Conservation (phyloP, 2,888 invertebrate species). For the Sarcophaga rosellei region DNA sequence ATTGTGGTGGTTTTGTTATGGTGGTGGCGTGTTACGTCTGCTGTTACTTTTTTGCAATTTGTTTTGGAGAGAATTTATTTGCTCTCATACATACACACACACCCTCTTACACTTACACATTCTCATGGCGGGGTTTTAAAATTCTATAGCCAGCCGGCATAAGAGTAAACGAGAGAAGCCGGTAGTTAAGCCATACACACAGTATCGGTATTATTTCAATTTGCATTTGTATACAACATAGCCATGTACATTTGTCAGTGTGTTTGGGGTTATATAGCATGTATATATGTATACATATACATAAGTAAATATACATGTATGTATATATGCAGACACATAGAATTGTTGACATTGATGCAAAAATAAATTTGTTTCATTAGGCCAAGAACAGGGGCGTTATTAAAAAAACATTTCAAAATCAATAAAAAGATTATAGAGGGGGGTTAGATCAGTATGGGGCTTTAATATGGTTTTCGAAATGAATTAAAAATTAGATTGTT, state of each 20-base stretch:
- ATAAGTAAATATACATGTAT: not conserved
- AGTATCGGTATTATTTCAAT: constrained; percentile 16
- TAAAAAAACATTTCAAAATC: not conserved
- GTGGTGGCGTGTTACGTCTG: constrained; percentile 41
- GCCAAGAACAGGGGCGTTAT: constrained; percentile 66
- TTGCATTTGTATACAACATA: not conserved
- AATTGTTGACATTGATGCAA: constrained; percentile 71
- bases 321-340: constrained; percentile 15
- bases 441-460: not conserved
- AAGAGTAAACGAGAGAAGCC: constrained; percentile 62
- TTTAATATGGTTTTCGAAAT: too few species aligned
- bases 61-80: constrained; percentile 61
- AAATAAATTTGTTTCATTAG: constrained; percentile 71
- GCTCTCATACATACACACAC: not conserved
- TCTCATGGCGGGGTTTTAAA: too few species aligned
- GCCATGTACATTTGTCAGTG: too few species aligned
- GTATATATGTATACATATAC: not conserved
- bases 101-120: not conserved
- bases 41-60: constrained; percentile 52
- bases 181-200: constrained; percentile 37
- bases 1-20: constrained; percentile 54
- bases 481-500: too few species aligned
- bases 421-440: not conserved
- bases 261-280: not conserved
- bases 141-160: constrained; percentile 3